Evolutionary conservation across 2,888 invertebrate species (phyloP), one percentile per base, ranked within the genome.

Genomic region (Criorhina ranunculi): DNA sequence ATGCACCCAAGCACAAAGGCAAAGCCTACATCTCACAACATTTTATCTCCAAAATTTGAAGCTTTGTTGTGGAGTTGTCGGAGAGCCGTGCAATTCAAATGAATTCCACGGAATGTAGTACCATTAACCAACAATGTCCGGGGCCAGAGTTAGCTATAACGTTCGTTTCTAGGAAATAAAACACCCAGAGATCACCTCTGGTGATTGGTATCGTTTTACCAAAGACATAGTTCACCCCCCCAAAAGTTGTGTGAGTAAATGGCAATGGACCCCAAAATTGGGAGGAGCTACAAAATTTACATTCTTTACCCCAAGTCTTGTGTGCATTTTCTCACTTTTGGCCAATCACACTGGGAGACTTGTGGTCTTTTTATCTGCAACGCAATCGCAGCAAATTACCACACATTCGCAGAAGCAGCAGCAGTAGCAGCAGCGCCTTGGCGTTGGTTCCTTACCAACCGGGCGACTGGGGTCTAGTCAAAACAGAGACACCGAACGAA

Each of bases 21-120:
- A 19, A 51, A 73, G 46, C 29, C 67, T 11, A 55, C 66, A 55
- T 42, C 31, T 17, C 40, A 24, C 51, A 37, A 33, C n/a, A n/a
- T 49, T 66, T 66, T 29, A 24, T 76, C 8, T 42, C 24, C 31
- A 19, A 66, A 35, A n/a, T 15, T 31, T n/a, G n/a, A 53, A 37
- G 53, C 55, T 75, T 64, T 49, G 64, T 49, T 59, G 33, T 46
- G 55, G 12, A 29, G 64, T 49, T 59, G 33, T 46, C 64, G 12
- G 35, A 66, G 35, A 66, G 49, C 53, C 64, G 55, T 75, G 78
- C 73, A 73, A 72, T 78, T 78, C 66, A 69, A 79, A 67, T 42
- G 49, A 76, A 51, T 76, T 76, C 67, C 59, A 57, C 55, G 67
- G 79, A 83, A 83, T 73, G 83, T 83, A 62, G 83, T 83, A 62